Base-by-base conservation (phyloP, 2,113 vertebrate genomes). In the Cebidichthys violaceus region DNA sequence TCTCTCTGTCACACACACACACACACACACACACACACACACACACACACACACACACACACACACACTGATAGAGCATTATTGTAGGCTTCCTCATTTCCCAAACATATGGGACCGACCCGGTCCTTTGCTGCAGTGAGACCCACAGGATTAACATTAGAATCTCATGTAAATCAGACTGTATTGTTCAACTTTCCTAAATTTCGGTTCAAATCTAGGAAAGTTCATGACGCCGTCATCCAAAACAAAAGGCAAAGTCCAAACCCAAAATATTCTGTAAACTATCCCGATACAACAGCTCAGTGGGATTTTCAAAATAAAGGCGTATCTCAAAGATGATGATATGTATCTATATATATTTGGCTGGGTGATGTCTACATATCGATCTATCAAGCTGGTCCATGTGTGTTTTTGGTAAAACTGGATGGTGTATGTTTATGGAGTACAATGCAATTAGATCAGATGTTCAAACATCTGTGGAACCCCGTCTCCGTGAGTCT, bases 11-110 rank as follows among this genome's bases (percentile, higher is more conserved):
- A 64, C 69, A 69, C 43, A 64, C n/a, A 35, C 35, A 65, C 77
- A 52, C 69, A 70, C 67, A 55, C 70, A 75, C 24, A 59, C 77
- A 80, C 47, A 55, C 77, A 65, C 66, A 70, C 65, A 69, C 54
- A 70, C 62, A 70, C 64, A 57, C 50, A 54, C n/a, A 77, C 33
- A 14, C 31, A 33, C 31, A 33, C 31, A 33, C 31, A 33, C 31
- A n/a, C n/a, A 3, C 0, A 35, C 31, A 50, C 2, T 27, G 14
- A 74, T 17, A 62, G 10, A 33, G 29, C 1, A 4, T 39, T 52
- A 50, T 17, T 50, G 17, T 15, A 43, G 33, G n/a, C 29, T 27
- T 39, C 31, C 20, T 45, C 69, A 20, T n/a, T 41, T 15, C 29
- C 18, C 18, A 69, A 33, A 41, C 39, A 52, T 17, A 33, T 22